These are phyloP conservation scores for Orycteropus afer DNA, from an alignment of 2,113 vertebrate genomes.

Conservation along the genomic window DNA sequence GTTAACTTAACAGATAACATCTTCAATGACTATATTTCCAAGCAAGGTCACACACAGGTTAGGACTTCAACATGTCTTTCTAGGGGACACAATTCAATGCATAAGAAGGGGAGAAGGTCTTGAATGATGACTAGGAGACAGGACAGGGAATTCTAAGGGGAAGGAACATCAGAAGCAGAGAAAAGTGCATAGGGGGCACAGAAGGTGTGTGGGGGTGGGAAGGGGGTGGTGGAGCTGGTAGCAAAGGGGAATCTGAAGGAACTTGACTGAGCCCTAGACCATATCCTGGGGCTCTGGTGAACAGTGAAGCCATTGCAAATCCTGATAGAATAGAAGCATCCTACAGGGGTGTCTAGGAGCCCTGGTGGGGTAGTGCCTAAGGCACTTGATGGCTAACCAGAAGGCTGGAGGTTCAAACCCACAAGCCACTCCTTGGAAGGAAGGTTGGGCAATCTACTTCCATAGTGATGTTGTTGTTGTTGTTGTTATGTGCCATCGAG, in stretches of 20 bases:
- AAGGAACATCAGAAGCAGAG: neutral
- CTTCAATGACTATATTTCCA: neutral
- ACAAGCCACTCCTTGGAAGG: too few species aligned
- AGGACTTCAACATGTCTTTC: neutral
- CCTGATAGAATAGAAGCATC: accelerated
- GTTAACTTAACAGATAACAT: neutral
- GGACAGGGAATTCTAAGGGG: neutral
- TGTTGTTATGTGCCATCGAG: too few species aligned
- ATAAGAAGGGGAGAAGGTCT: neutral
- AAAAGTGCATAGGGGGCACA: neutral
- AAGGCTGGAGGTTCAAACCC: too few species aligned
- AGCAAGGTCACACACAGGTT: neutral
- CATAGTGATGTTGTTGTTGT: too few species aligned
- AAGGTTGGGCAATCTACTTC: too few species aligned
- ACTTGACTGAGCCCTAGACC: accelerated
- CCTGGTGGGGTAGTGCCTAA: too few species aligned
- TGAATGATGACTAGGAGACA: neutral
- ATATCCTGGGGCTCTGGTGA: neutral
- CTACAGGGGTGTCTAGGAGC: too few species aligned
- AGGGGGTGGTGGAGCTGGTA: too few species aligned
- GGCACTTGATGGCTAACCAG: too few species aligned
- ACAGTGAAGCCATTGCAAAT: accelerated
- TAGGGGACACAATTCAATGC: neutral
- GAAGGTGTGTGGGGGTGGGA: too few species aligned
- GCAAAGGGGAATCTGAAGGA: neutral